These are phyloP conservation scores for Cryptosula pallasiana DNA, from an alignment of 2,888 invertebrate genomes.

Conservation along the genomic window DNA sequence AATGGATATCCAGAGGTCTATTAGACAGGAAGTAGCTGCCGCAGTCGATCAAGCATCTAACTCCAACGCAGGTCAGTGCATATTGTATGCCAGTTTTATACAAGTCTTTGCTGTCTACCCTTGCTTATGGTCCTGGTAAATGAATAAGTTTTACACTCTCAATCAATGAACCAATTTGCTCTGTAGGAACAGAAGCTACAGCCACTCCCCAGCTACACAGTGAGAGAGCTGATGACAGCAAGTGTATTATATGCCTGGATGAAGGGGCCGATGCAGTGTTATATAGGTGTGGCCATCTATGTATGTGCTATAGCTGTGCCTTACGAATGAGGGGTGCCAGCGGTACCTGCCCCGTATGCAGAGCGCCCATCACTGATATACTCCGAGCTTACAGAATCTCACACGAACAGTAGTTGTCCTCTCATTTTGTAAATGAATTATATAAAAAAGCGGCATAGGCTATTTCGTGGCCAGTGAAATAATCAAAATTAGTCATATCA, in stretches of 20 bases:
- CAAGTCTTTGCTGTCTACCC: no score
- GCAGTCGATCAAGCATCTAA: constrained; percentile 31
- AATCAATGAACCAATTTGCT: no score
- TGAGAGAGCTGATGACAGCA: constrained; percentile 40
- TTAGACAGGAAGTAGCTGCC: constrained; percentile 52
- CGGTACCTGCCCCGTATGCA: constrained; percentile 48
- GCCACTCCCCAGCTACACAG: constrained; percentile 23
- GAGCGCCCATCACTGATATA: constrained; percentile 50
- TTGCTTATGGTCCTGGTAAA: no score
- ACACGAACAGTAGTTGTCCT: neutral
- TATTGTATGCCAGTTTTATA: no score
- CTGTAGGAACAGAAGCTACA: neutral
- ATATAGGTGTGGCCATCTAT: constrained; percentile 53
- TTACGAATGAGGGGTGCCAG: constrained; percentile 38
- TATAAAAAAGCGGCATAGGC: no score
- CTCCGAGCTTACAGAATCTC: constrained; percentile 40
- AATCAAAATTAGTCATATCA: no score
- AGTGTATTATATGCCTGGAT: constrained; percentile 50
- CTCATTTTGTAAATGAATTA: no score
- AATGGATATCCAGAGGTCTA: constrained; percentile 49
- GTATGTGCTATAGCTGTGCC: constrained; percentile 49
- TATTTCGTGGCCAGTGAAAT: no score
- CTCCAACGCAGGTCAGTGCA: neutral
- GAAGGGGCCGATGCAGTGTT: constrained; percentile 45
- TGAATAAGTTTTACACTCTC: no score